Conservation (phyloP, 2,797 vertebrate species). For the Lates japonicus region DNA sequence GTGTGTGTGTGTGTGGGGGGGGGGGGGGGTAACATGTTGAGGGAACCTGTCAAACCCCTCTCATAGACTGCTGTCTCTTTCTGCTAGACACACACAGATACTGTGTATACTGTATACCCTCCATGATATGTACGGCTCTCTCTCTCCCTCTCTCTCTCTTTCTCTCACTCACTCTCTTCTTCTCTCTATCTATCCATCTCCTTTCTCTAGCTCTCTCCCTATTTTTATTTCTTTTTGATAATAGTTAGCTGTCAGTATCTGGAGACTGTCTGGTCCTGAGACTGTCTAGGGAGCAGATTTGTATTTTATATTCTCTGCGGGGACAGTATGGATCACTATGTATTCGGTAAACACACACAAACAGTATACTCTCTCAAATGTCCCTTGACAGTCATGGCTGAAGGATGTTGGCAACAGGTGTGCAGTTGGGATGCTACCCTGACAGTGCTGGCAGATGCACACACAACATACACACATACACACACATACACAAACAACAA, state of each 20-base stretch:
- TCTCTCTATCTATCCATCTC: not conserved
- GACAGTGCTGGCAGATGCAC: slow-evolving; percentile 87
- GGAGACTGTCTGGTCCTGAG: slow-evolving; percentile 51
- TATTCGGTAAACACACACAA: slow-evolving; percentile 67
- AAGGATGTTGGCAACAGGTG: slow-evolving; percentile 90
- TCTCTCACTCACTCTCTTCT: not conserved
- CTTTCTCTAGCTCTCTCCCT: not conserved
- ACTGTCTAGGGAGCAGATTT: slow-evolving; percentile 54
- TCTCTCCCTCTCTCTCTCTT: not conserved
- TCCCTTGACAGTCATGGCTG: slow-evolving; percentile 78
- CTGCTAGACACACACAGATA: slow-evolving; percentile 14
- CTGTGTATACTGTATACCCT: not conserved
- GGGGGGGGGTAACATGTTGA: not conserved
- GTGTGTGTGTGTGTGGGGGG: not conserved
- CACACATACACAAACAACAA: slow-evolving; percentile 31
- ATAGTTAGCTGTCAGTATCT: slow-evolving; percentile 63
- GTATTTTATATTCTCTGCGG: slow-evolving; percentile 64
- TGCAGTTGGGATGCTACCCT: slow-evolving; percentile 84
- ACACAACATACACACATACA: slow-evolving; percentile 30
- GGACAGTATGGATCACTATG: slow-evolving; percentile 68
- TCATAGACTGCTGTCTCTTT: slow-evolving; percentile 20
- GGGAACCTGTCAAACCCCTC: slow-evolving; percentile 41
- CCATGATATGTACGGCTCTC: not conserved
- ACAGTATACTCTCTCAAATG: slow-evolving; percentile 63
- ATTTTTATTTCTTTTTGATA: slow-evolving; percentile 54